Percentiles rank a stretch among this genome's conserved stretches.
These are phyloP conservation scores for Myzus persicae DNA, from an alignment of 1,140 invertebrate genomes.

Conservation along the genomic window DNA sequence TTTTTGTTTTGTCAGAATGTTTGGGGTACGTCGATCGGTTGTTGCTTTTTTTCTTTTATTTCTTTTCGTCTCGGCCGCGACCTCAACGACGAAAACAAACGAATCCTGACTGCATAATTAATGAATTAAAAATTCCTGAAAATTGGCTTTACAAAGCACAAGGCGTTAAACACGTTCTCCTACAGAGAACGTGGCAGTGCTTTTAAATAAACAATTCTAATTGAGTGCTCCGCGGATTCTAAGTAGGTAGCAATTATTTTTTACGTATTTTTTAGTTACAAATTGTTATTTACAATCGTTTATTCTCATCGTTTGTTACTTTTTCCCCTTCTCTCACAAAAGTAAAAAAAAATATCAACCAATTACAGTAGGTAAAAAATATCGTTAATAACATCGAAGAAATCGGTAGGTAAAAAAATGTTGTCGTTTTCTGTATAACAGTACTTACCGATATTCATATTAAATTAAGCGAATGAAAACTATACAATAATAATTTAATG, in stretches of 20 bases:
- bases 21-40: background rate
- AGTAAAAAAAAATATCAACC: background rate
- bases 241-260: slow-evolving; percentile 4
- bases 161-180: background rate
- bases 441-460: background rate
- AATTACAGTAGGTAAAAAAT: background rate
- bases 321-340: background rate
- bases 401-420: background rate
- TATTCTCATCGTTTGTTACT: background rate
- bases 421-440: background rate
- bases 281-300: background rate
- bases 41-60: background rate
- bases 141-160: background rate
- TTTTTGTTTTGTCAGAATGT: background rate
- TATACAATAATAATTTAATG: background rate
- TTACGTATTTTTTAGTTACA: slow-evolving; percentile 1
- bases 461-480: background rate
- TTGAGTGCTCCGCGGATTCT: background rate
- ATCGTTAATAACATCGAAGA: background rate
- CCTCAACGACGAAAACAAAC: background rate
- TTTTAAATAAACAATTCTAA: background rate
- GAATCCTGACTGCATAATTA: background rate
- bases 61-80: background rate
- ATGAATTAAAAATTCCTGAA: slow-evolving; percentile 3
- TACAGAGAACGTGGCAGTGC: background rate